Evolutionary conservation across 1,140 invertebrate species (phyloP).

Genomic region (Wasmannia auropunctata): DNA sequence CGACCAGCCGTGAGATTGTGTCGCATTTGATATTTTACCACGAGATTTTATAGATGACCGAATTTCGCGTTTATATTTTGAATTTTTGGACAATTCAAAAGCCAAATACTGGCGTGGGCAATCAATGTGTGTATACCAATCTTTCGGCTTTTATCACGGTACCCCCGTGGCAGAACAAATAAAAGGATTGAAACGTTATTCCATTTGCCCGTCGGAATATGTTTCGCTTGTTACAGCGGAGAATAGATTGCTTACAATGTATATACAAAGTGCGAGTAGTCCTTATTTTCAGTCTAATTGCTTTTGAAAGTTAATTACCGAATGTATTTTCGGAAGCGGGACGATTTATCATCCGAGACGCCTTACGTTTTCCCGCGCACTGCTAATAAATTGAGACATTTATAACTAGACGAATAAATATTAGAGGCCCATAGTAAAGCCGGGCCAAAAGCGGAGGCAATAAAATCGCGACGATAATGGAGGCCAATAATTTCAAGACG

Average conservation of each 20-base stretch:
- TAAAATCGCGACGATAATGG: not conserved
- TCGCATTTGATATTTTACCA: slow-evolving; percentile 51
- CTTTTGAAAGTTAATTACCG: not conserved
- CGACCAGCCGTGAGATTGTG: not conserved
- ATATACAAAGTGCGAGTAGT: not conserved
- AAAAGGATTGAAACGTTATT: slow-evolving; percentile 30
- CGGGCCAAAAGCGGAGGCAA: not conserved
- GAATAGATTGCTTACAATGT: slow-evolving; percentile 16
- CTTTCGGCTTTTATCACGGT: slow-evolving; percentile 33
- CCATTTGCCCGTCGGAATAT: slow-evolving; percentile 24
- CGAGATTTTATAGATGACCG: slow-evolving; percentile 36
- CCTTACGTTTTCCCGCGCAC: not conserved
- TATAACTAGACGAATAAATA: not conserved
- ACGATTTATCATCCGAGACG: not conserved
- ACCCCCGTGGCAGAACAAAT: slow-evolving; percentile 28
- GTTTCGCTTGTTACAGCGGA: slow-evolving; percentile 3
- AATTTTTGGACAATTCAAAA: slow-evolving; percentile 44
- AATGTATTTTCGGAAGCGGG: not conserved
- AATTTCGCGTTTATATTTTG: slow-evolving; percentile 45
- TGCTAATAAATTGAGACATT: not conserved
- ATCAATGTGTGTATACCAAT: slow-evolving; percentile 35
- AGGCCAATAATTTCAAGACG: not conserved
- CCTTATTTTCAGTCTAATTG: not conserved
- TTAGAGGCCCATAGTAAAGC: not conserved
- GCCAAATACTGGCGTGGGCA: slow-evolving; percentile 36